These are phyloP conservation scores for Druon quercuslanigerum DNA, from an alignment of 1,140 invertebrate genomes.

Conservation along the genomic window DNA sequence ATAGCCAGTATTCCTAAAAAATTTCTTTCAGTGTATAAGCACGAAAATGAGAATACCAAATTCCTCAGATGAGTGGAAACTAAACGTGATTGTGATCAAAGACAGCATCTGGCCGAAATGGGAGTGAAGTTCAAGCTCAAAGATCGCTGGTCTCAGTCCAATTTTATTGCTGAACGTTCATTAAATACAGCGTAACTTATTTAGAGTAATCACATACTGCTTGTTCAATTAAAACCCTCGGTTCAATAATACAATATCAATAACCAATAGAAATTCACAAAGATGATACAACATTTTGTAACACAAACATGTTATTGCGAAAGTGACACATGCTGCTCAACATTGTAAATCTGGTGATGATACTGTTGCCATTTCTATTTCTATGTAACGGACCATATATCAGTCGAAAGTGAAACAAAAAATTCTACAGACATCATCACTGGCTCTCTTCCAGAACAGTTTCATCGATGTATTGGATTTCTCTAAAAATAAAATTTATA, in stretches of 20 bases:
- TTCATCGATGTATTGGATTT: not conserved
- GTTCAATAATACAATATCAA: not conserved
- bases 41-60: too few relatives aligned
- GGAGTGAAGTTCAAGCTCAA: not conserved
- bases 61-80: too few relatives aligned
- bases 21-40: too few relatives aligned
- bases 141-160: slow-evolving; percentile 48
- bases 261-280: too few relatives aligned
- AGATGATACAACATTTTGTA: too few relatives aligned
- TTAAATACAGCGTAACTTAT: slow-evolving; percentile 38
- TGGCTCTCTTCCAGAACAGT: slow-evolving; percentile 1
- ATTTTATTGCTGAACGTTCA: slow-evolving; percentile 44
- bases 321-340: not conserved
- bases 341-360: not conserved
- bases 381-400: not conserved
- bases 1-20: too few relatives aligned
- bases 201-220: not conserved
- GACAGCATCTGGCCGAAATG: too few relatives aligned
- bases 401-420: not conserved
- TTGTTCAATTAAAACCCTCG: not conserved
- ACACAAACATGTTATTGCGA: too few relatives aligned
- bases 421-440: not conserved
- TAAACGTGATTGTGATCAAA: too few relatives aligned
- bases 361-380: not conserved
- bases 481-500: not conserved